Conservation (phyloP, 2,888 invertebrate species). For the Acronicta aceris region DNA sequence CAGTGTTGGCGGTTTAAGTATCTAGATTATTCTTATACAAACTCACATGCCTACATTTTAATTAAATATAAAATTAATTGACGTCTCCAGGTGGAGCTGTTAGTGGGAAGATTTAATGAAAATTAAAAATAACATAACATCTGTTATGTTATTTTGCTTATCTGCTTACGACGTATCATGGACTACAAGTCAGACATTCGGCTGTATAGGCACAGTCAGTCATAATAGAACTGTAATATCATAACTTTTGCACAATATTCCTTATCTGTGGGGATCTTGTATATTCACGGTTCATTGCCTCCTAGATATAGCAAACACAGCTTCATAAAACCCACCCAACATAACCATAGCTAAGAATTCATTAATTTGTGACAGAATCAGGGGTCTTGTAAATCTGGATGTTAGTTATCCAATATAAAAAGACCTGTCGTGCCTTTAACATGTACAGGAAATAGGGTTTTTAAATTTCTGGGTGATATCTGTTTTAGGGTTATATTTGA, state of each 20-base stretch:
- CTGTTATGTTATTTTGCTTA: no score
- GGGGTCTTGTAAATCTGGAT: not conserved
- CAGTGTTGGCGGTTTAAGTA: constrained; percentile 3
- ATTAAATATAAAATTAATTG: no score
- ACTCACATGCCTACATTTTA: no score
- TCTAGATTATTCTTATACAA: no score
- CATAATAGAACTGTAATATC: constrained; percentile 27
- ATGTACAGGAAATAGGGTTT: not conserved
- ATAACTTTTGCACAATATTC: constrained; percentile 29
- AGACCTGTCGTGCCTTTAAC: not conserved
- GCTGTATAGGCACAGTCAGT: constrained; percentile 2
- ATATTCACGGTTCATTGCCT: constrained; percentile 26
- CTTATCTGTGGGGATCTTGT: constrained; percentile 26
- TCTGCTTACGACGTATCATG: no score
- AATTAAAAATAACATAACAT: no score
- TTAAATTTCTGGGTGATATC: constrained; percentile 2
- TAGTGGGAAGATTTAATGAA: no score
- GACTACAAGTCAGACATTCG: constrained; percentile 1
- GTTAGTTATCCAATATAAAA: not conserved
- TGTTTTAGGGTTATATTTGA: not conserved
- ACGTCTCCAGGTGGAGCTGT: no score
- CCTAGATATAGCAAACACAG: constrained; percentile 13
- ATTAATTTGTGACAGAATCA: not conserved
- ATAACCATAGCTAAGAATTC: not conserved
- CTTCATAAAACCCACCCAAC: constrained; percentile 11